Evolutionary conservation across 2,888 invertebrate genomes (phyloP).

Genomic region (Tetrapedia diversipes): DNA sequence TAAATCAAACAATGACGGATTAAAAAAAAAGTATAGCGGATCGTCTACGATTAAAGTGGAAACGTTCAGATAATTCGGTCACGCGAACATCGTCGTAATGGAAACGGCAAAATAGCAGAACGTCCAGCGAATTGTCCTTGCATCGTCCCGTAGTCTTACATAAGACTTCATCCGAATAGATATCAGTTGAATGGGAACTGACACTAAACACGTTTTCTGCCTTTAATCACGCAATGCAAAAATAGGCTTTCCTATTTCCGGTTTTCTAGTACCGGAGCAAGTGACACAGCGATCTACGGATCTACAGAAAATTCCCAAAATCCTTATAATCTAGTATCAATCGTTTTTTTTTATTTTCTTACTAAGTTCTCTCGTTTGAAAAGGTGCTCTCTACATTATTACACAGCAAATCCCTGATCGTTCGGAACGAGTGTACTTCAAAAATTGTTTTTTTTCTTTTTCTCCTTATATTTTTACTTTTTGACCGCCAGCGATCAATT

Average conservation of each 20-base stretch:
- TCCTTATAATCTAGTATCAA: constrained; percentile 65
- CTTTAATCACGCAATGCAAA: constrained; percentile 70
- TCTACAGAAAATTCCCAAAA: constrained; percentile 67
- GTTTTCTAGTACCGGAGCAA: constrained; percentile 66
- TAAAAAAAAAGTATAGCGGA: not conserved
- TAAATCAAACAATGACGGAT: no score
- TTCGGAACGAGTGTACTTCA: constrained; percentile 7
- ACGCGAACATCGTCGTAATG: constrained; percentile 22
- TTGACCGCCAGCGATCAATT: constrained; percentile 27
- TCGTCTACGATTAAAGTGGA: constrained; percentile 25
- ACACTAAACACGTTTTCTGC: constrained; percentile 57
- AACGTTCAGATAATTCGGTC: constrained; percentile 21
- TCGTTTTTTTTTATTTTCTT: constrained; percentile 34
- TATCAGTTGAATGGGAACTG: constrained; percentile 56
- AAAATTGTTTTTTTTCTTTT: not conserved
- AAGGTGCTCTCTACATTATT: constrained; percentile 43
- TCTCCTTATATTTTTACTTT: not conserved
- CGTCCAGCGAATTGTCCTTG: constrained; percentile 54
- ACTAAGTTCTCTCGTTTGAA: constrained; percentile 39
- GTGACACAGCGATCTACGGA: constrained; percentile 65
- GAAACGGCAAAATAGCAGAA: constrained; percentile 29
- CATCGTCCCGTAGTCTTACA: constrained; percentile 47
- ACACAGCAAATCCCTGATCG: constrained; percentile 46
- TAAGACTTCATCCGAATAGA: constrained; percentile 51
- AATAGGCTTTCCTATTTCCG: constrained; percentile 72